These are phyloP conservation scores for Onychostruthus taczanowskii DNA, from an alignment of 2,113 vertebrate genomes.

Conservation along the genomic window DNA sequence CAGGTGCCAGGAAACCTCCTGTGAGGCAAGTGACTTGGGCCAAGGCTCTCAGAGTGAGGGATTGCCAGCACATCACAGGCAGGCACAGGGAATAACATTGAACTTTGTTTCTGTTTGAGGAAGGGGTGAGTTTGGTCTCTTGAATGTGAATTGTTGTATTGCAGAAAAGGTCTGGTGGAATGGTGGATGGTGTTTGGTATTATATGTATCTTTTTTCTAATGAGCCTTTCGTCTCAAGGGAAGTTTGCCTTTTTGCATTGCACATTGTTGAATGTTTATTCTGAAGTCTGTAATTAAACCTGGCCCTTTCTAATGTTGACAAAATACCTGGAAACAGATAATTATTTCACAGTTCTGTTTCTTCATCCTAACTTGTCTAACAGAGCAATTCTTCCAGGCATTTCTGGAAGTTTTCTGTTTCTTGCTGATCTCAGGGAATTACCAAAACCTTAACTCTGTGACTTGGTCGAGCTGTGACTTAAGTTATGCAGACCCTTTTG, in stretches of 20 bases:
- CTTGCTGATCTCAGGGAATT: neutral
- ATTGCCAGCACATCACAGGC: neutral
- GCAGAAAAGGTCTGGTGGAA: neutral
- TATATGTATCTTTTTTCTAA: rapidly evolving
- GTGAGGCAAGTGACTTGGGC: neutral
- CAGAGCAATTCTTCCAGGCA: neutral
- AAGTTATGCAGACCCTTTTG: neutral
- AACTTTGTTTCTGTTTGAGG: neutral
- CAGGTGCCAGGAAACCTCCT: neutral
- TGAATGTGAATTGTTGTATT: neutral
- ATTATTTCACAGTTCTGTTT: neutral
- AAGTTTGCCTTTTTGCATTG: neutral
- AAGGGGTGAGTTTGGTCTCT: neutral
- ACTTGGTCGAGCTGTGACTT: neutral
- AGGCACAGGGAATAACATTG: neutral
- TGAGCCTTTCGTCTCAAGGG: neutral
- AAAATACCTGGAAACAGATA: neutral
- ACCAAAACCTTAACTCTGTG: neutral
- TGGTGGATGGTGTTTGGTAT: neutral
- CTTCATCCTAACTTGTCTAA: neutral
- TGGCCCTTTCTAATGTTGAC: neutral
- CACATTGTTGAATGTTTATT: neutral
- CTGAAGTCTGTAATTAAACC: neutral
- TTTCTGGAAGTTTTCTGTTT: neutral
- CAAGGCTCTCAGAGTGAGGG: neutral